Percentiles rank a stretch among this genome's conserved stretches.
Evolutionary conservation across 37 sponge, comb jelly and placozoan genomes (phyloP).

Genomic region (Chondrilla cf. caribensis): DNA sequence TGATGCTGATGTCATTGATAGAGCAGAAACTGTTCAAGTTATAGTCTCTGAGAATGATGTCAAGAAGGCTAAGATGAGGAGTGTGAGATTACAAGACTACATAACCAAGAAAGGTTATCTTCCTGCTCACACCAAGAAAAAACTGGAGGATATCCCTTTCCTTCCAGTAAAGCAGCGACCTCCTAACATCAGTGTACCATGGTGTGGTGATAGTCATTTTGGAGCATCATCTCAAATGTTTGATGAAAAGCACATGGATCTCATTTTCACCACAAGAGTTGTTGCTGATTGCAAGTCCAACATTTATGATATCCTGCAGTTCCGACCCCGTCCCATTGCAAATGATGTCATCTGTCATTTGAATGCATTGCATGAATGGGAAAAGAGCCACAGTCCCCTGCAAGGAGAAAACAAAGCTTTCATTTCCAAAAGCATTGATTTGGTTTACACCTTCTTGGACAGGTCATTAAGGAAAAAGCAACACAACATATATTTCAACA

Average conservation of each 20-base stretch:
- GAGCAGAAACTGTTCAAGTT: constrained; percentile 21
- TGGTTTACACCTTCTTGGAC: no score
- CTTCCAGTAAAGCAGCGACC: not conserved
- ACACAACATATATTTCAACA: not conserved
- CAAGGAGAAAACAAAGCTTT: not conserved
- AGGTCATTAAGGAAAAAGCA: no score
- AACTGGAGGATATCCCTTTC: not conserved
- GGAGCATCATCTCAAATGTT: not conserved
- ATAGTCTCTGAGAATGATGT: not conserved
- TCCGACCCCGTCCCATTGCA: not conserved
- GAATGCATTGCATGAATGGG: not conserved
- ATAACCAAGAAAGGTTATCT: not conserved
- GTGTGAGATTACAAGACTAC: not conserved
- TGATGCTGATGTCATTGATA: constrained; percentile 27
- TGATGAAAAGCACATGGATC: not conserved
- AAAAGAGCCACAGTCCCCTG: not conserved
- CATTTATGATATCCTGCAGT: not conserved
- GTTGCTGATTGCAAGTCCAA: not conserved
- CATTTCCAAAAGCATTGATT: not conserved
- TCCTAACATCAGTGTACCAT: not conserved
- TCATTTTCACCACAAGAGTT: not conserved
- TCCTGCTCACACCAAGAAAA: not conserved
- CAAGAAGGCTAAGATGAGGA: not conserved
- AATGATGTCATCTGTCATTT: not conserved
- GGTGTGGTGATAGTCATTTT: constrained; percentile 1